Base-by-base conservation (phyloP, 2,113 vertebrate species). In the Enhydra lutris region DNA sequence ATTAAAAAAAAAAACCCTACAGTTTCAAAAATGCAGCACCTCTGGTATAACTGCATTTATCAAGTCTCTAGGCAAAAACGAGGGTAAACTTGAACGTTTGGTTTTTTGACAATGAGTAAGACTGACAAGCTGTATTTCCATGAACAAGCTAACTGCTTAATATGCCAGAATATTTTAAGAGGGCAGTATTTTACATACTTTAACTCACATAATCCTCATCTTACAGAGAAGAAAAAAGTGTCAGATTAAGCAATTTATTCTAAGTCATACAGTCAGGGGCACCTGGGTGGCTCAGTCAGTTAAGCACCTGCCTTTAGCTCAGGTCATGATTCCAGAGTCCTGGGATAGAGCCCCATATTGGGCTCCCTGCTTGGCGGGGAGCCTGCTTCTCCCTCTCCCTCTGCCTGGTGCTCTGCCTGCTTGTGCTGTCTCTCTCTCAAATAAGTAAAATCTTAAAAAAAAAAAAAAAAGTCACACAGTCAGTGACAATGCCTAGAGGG, bases 141-240 rank as follows among this genome's bases (percentile, higher is more conserved):
- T 65, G 73, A 95, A 93, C 17, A 59, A 92, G 61, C 61, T 90
- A 80, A 94, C 39, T 55, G 87, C 34, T 95, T 96, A 96, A 76
- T 86, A 95, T 36, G 24, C 36, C 81, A 73, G 15, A 15, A 80
- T 91, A 78, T 85, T 95, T 83, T 81, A 21, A 94, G 36, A 96
- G 47, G 55, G 50, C 45, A 95, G n/a, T 59, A 82, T 45, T 97
- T 94, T 83, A 96, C 34, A 74, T 34, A 94, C 73, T 76, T 87
- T 42, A 89, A 87, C 63, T 86, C 45, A 57, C 5, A 15, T 55
- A 90, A 81, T 76, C 45, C 39, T 88, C 52, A 93, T 83, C 89
- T 96, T 84, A 65, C 7, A 71, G 57, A 82, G 6, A 81, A 95
- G 74, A 92, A 95, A 85, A 85, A 88, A 76, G 55, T 47, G 29